Conservation (phyloP, 1,140 invertebrate species). For the Apis dorsata region DNA sequence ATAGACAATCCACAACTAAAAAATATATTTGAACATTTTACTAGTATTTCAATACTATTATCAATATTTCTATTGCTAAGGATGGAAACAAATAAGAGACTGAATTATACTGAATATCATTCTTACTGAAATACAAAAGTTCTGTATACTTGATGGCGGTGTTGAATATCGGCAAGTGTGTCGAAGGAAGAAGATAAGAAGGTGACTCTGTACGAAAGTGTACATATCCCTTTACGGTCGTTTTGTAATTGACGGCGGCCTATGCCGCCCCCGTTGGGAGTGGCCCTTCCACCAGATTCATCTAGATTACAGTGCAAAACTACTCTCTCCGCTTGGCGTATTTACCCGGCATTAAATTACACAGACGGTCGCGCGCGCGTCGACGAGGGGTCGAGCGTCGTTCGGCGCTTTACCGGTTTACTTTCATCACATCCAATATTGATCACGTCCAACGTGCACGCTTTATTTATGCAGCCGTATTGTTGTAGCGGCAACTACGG, state of each 20-base stretch:
- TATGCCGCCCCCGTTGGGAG: conserved; percentile 43
- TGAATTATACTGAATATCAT: no score
- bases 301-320: conserved; percentile 78
- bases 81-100: no score
- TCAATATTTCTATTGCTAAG: no score
- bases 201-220: neutral
- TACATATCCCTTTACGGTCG: conserved; percentile 38
- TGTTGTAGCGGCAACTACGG: conserved; percentile 43
- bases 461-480: conserved; percentile 73
- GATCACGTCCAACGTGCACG: conserved; percentile 70
- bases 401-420: conserved; percentile 68
- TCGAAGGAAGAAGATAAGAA: conserved; percentile 13
- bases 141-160: no score
- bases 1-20: no score
- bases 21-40: no score
- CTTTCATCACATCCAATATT: conserved; percentile 79
- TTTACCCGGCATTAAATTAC: conserved; percentile 79
- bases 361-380: conserved; percentile 70
- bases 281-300: conserved; percentile 70
- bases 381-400: conserved; percentile 66
- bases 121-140: no score
- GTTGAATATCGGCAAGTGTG: neutral
- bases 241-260: conserved; percentile 70
- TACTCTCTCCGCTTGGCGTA: conserved; percentile 71
- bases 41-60: no score